Conservation (phyloP, 2,113 vertebrate species). For the Heteronetta atricapilla region DNA sequence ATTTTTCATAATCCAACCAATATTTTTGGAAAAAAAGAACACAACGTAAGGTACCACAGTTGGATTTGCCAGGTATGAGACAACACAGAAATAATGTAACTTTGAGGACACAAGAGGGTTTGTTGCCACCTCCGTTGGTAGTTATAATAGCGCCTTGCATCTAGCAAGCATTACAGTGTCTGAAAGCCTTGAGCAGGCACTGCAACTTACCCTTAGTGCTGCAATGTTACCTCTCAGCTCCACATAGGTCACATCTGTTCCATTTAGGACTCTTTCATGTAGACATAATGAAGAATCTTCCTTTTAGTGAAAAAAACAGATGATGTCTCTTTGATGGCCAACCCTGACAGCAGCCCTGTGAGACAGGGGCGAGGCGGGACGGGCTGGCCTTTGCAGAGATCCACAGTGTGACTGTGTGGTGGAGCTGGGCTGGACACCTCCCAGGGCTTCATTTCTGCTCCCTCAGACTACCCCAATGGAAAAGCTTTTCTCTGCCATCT, state of each 20-base stretch:
- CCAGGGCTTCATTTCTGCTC: neutral
- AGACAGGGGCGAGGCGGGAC: neutral
- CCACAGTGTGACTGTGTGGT: neutral
- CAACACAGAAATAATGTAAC: neutral
- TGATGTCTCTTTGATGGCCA: neutral
- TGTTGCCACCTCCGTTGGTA: neutral
- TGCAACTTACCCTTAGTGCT: neutral
- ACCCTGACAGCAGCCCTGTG: neutral
- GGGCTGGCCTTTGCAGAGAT: neutral
- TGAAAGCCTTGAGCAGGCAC: neutral
- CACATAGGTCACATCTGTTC: neutral
- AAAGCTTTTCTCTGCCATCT: neutral
- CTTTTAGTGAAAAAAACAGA: neutral
- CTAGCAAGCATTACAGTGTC: neutral
- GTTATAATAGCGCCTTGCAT: neutral
- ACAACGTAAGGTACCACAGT: neutral
- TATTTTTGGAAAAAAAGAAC: neutral
- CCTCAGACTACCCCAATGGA: neutral
- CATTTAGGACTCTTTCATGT: neutral
- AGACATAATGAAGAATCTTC: neutral
- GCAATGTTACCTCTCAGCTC: neutral
- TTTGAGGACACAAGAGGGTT: neutral
- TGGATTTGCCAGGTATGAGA: conserved; percentile 42
- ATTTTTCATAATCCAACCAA: conserved; percentile 24
- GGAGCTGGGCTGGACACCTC: neutral